Base-by-base conservation (phyloP, 2,888 invertebrate genomes). In the Agrotis clavis region DNA sequence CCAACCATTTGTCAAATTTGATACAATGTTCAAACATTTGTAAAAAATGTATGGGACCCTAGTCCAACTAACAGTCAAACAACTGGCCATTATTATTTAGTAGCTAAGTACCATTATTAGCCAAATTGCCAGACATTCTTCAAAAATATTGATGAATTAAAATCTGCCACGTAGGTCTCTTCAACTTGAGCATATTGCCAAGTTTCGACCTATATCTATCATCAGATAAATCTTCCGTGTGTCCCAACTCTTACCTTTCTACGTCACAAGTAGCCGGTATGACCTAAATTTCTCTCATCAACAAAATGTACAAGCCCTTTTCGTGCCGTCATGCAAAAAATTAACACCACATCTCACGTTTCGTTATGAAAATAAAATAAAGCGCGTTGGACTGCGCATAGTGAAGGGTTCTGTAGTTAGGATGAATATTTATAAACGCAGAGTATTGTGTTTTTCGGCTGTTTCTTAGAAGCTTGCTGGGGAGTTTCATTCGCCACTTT, bases 311-410 rank as follows among this genome's bases (percentile, higher is more conserved):
- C 47, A 50, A 51, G 41, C 57, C 7, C 16, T 73, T 76, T 66
- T 62, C 48, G 67, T 47, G 61, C 30, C 65, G 82, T 60, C 78
- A 77, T 77, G 77, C 56, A 53, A 77, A 79, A 78, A 82, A 80
- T 69, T 78, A 79, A 61, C 69, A 79, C 60, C 48, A 57, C 66
- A 68, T 69, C 78, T 60, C 18, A 64, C 57, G 75, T 84, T 62
- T 59, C 54, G 18, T 59, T 62, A 65, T 74, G 67, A 74, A 78
- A 77, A 78, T 70, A 81, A 73, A 57, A 57, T 57, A 57, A 14
- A 35, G 14, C 35, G n/a, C 35, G 57, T 35, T n/a, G 6, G 57
- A 35, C 57, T 35, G 13, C 35, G 11, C 14, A 14, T 4, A 57
- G 13, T 5, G 35, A 57, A 35, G 57, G 35, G 57, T 57, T n/a